Evolutionary conservation across 2,888 invertebrate species (phyloP).

Genomic region (Rhynchonema sp.): DNA sequence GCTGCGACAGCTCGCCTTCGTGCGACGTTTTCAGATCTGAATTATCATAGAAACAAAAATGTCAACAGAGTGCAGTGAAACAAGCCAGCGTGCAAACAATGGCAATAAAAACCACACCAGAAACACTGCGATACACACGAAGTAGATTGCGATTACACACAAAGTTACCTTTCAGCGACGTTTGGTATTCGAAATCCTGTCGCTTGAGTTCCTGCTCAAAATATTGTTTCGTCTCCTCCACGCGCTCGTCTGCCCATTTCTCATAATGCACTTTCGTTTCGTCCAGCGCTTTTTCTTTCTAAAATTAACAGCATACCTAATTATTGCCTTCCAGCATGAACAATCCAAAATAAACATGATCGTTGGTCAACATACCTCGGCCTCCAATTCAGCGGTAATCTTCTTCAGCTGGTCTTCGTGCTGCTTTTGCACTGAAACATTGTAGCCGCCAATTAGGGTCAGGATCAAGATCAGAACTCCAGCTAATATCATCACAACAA

Average conservation of each 20-base stretch:
- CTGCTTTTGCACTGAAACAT: slow-evolving; percentile 13
- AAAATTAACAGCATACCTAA: not conserved
- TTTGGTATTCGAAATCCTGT: not conserved
- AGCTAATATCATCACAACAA: too few relatives aligned
- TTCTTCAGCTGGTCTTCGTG: slow-evolving; percentile 11
- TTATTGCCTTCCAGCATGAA: not conserved
- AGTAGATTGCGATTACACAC: not conserved
- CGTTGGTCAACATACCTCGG: slow-evolving; percentile 12
- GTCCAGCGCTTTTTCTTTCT: too few relatives aligned
- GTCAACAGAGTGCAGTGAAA: too few relatives aligned
- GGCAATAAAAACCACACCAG: not conserved
- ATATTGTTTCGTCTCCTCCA: not conserved
- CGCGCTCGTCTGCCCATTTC: slow-evolving; percentile 11
- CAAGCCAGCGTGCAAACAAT: not conserved
- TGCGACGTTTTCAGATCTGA: not conserved
- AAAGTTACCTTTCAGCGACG: too few relatives aligned
- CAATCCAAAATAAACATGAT: not conserved
- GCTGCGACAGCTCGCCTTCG: slow-evolving; percentile 7
- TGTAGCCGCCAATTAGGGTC: too few relatives aligned
- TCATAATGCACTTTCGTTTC: slow-evolving; percentile 11
- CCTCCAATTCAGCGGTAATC: slow-evolving; percentile 10
- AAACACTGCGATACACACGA: not conserved
- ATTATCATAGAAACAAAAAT: too few relatives aligned
- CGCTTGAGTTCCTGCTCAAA: not conserved
- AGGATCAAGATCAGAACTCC: too few relatives aligned